Conservation (phyloP, 2,113 vertebrate species). For the Isurus oxyrinchus region DNA sequence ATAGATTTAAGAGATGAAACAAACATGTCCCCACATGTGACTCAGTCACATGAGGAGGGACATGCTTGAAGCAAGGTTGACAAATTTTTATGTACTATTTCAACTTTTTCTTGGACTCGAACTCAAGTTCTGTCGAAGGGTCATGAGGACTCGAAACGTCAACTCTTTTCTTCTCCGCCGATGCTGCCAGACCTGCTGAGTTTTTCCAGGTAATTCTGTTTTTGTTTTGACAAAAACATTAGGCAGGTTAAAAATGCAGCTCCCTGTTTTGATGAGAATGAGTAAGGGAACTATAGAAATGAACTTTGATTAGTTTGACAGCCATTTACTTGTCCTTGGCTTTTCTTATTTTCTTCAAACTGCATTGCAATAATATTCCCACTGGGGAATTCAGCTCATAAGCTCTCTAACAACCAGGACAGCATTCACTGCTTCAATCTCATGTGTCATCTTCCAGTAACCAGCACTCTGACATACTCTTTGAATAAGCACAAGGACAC, state of each 20-base stretch:
- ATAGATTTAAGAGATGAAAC: no score
- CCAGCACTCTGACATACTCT: not conserved
- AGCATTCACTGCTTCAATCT: not conserved
- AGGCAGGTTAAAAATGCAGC: not conserved
- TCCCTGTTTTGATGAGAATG: not conserved
- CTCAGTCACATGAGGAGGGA: no score
- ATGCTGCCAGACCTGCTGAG: no score
- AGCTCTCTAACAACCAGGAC: not conserved
- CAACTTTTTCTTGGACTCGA: no score
- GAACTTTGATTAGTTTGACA: not conserved
- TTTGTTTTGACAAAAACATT: not conserved
- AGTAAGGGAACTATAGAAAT: not conserved
- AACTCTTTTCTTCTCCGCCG: no score
- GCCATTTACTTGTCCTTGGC: not conserved
- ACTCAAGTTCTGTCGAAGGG: no score
- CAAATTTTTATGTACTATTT: no score
- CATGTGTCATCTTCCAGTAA: not conserved
- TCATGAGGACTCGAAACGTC: no score
- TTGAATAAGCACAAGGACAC: not conserved
- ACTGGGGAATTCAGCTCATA: not conserved
- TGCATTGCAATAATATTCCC: not conserved
- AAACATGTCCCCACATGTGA: no score
- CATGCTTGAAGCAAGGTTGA: no score
- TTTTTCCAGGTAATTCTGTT: no score
- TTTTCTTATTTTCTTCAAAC: not conserved